phyloP scores from a whole-genome alignment of 37 sponge, comb jelly and placozoan species.

The Hormiphora californensis region DNA sequence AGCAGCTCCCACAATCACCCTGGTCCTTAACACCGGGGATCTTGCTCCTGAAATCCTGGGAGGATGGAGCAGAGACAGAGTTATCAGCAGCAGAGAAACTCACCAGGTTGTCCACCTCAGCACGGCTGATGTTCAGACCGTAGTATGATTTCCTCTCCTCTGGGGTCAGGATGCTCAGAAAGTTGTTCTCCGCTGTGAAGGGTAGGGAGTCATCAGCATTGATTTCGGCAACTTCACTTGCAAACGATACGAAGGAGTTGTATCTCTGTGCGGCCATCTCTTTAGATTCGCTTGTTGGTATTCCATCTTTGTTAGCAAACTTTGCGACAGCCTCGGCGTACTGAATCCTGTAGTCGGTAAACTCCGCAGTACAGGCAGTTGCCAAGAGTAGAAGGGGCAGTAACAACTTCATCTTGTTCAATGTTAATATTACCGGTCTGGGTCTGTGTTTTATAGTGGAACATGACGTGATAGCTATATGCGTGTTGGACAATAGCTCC shows the following conservation, averaged over 20 bases:
- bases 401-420: too few species aligned
- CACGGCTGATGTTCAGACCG: background rate
- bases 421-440: too few species aligned
- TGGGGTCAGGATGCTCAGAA: background rate
- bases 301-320: background rate
- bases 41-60: background rate
- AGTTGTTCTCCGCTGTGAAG: constrained; percentile 14
- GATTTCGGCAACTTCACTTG: background rate
- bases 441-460: too few species aligned
- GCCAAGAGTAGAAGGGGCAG: too few species aligned
- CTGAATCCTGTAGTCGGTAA: too few species aligned
- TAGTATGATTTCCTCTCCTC: background rate
- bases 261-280: background rate
- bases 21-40: constrained; percentile 21
- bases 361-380: too few species aligned
- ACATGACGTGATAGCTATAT: too few species aligned
- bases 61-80: background rate
- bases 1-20: constrained; percentile 33
- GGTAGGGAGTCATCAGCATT: background rate
- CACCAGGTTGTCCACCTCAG: background rate
- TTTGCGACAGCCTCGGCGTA: background rate
- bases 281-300: background rate
- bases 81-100: background rate
- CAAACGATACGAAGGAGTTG: constrained; percentile 18
- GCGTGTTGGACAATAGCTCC: too few species aligned